Percentiles rank a stretch among this genome's conserved stretches.
These are phyloP conservation scores for Anser brachyrhynchus DNA, from an alignment of 2,113 vertebrate species.

Conservation along the genomic window DNA sequence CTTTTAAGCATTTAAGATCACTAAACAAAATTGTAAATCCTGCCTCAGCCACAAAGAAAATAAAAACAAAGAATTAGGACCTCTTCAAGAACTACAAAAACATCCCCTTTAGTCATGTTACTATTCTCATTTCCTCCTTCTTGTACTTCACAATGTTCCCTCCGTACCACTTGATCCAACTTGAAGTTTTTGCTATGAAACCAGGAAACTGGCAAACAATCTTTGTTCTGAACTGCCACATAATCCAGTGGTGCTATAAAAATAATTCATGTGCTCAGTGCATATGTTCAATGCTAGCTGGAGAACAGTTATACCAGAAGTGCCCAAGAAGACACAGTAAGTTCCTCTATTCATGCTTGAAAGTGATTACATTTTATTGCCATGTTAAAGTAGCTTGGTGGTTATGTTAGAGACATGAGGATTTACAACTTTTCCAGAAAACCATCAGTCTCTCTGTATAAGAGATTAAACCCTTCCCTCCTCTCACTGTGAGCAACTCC, in stretches of 20 bases:
- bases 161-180: neutral
- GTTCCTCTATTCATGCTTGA: neutral
- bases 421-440: neutral
- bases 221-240: neutral
- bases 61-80: neutral
- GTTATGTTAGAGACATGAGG: neutral
- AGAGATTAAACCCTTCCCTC: neutral
- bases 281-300: neutral
- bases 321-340: neutral
- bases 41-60: neutral
- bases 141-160: neutral
- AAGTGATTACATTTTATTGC: conserved; percentile 34
- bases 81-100: neutral
- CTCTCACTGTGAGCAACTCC: neutral
- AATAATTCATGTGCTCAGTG: neutral
- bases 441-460: neutral
- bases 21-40: neutral
- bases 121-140: neutral
- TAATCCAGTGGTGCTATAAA: neutral
- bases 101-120: neutral
- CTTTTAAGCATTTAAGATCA: neutral
- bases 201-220: neutral
- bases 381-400: neutral
- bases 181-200: neutral
- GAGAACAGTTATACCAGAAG: neutral